Conservation (phyloP, 2,888 invertebrate genomes). For the Ceraclea dissimilis region DNA sequence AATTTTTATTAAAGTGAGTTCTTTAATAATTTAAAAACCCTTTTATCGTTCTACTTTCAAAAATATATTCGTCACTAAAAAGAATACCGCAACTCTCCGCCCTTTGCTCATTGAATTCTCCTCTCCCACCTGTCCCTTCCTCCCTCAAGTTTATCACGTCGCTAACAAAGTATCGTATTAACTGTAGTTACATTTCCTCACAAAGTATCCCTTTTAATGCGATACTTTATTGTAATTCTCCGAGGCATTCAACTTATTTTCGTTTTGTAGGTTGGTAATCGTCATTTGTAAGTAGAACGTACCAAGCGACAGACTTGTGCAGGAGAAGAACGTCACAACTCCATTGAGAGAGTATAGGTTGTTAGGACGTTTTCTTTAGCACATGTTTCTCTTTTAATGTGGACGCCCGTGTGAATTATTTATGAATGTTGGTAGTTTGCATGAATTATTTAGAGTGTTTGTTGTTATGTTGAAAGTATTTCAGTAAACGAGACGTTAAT, state of each 20-base stretch:
- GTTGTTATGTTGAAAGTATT: too few species aligned
- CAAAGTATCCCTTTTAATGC: not conserved
- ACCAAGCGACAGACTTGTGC: not conserved
- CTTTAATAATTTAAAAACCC: too few species aligned
- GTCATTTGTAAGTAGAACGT: not conserved
- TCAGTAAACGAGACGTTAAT: too few species aligned
- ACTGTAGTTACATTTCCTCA: not conserved
- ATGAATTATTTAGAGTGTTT: too few species aligned
- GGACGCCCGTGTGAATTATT: not conserved
- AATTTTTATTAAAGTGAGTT: too few species aligned
- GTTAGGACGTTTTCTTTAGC: not conserved
- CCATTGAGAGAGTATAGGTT: not conserved
- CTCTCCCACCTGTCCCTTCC: not conserved
- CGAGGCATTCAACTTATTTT: constrained; percentile 1
- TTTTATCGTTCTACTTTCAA: too few species aligned
- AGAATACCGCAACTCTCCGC: not conserved
- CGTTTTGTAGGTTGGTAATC: not conserved
- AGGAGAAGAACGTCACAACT: not conserved
- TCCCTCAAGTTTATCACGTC: not conserved
- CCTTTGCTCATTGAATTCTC: not conserved
- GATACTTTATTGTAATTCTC: not conserved
- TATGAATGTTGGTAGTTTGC: too few species aligned
- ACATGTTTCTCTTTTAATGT: not conserved
- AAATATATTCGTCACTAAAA: too few species aligned
- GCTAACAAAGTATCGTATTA: not conserved